Percentiles rank a stretch among this genome's conserved stretches.
Evolutionary conservation across 23 tunicate species (phyloP).

Genomic region (Trididemnum nubilum): DNA sequence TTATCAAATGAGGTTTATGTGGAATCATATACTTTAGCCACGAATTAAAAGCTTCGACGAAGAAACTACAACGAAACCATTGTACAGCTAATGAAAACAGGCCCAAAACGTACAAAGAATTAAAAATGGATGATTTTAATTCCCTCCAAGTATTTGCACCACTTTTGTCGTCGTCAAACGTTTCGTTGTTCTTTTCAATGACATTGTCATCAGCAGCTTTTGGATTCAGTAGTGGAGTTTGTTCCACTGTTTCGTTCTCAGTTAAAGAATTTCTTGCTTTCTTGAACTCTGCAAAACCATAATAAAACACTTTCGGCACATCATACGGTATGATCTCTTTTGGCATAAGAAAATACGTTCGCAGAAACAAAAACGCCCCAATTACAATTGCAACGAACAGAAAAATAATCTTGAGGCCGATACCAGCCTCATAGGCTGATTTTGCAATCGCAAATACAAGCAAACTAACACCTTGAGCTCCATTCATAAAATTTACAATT

Average conservation of each 20-base stretch:
- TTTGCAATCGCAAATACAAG: background rate
- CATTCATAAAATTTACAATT: background rate
- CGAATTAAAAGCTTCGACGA: background rate
- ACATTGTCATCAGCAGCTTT: background rate
- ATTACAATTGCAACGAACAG: background rate
- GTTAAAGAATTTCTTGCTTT: no score
- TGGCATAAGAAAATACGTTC: conserved; percentile 28
- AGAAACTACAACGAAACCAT: background rate
- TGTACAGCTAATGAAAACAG: background rate
- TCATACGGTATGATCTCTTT: background rate
- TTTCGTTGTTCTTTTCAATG: background rate
- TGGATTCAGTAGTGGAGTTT: background rate
- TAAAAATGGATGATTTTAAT: background rate
- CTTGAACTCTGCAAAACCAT: background rate
- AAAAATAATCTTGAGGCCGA: background rate
- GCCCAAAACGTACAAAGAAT: background rate
- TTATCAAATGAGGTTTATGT: background rate
- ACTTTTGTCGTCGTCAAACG: no score
- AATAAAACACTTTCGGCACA: conserved; percentile 7
- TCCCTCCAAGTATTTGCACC: background rate
- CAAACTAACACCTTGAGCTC: background rate
- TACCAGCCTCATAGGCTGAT: conserved; percentile 3
- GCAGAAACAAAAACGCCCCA: background rate
- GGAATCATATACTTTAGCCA: background rate
- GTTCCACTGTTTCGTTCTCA: background rate